These are phyloP conservation scores for Antechinus flavipes DNA, from an alignment of 2,113 vertebrate species.

Conservation along the genomic window DNA sequence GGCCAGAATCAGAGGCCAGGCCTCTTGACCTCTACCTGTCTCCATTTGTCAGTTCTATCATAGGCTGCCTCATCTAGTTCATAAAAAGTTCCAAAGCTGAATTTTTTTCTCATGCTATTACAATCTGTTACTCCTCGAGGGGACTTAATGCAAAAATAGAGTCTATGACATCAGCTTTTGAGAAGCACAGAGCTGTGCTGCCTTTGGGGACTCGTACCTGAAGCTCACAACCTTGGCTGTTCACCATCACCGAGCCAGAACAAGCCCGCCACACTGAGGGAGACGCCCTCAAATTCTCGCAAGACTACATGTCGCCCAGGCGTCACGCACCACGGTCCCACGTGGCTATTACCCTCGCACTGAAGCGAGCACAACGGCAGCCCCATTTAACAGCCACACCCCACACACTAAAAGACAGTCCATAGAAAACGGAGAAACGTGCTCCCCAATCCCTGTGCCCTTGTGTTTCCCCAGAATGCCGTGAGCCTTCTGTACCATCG, in stretches of 20 bases:
- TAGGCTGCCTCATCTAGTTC: not conserved
- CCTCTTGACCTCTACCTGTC: no score
- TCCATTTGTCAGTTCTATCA: not conserved
- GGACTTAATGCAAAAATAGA: not conserved
- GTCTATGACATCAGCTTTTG: not conserved
- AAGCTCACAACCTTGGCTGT: conserved; percentile 22
- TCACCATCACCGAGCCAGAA: conserved; percentile 2
- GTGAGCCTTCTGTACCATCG: not conserved
- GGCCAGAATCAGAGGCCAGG: no score
- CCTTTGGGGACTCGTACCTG: not conserved
- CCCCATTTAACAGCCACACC: not conserved
- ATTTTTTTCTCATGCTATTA: not conserved
- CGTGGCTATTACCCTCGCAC: not conserved
- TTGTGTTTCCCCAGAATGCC: not conserved
- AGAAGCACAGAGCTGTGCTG: not conserved
- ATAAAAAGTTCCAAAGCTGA: not conserved
- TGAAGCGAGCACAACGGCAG: not conserved
- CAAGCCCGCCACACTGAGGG: conserved; percentile 3
- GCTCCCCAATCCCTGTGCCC: not conserved
- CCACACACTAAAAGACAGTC: not conserved
- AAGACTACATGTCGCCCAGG: conserved; percentile 6
- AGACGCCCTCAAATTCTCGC: conserved; percentile 11
- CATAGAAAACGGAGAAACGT: not conserved
- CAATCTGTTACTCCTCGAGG: not conserved
- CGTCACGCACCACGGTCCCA: not conserved